Base-by-base conservation (phyloP, 2,888 invertebrate species). In the Drosophila macrospina region DNA sequence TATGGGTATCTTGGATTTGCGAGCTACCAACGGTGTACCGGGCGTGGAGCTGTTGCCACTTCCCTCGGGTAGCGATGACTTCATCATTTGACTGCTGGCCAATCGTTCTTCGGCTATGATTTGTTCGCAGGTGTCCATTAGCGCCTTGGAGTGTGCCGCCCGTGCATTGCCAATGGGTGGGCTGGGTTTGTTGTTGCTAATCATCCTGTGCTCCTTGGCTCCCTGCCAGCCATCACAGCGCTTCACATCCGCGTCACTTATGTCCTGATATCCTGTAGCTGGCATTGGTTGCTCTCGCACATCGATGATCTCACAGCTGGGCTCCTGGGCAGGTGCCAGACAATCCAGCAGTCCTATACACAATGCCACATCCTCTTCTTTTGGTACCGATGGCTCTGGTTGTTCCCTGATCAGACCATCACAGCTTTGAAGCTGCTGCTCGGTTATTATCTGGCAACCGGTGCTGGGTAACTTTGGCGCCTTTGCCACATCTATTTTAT, bases 31-130 rank as follows among this genome's bases (percentile, higher is more conserved):
- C 0, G 91, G 89, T 1, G 90, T 88, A 16, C 77, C 60, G 0
- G 89, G 83, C 2, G 83, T 69, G 5, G 74, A 62, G 15, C 47
- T 11, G 26, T 11, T 57, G n/a, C n/a, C 13, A 34, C 34, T 56
- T 4, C 5, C 16, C n/a, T 64, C 77, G 13, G 88, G 81, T 26
- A 89, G 26, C 5, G 89, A 82, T 0, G 85, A 76, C 13, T 68
- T 67, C 66, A 86, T 90, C 74, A 90, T 72, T 57, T 84, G 89
- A 26, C 74, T 84, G 60, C 87, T 85, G 32, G 88, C 87, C 28
- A 82, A 68, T 5, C 88, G 89, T 63, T 90, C 90, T 55, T 90
- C 90, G 50, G 90, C 90, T 36, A 90, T 90, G 6, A 90, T 90
- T 66, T 88, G 86, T 56, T 90, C 90, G 50, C 90, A 90, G 4